phyloP scores from a whole-genome alignment of 2,888 invertebrate genomes.

The Formica aserva region DNA sequence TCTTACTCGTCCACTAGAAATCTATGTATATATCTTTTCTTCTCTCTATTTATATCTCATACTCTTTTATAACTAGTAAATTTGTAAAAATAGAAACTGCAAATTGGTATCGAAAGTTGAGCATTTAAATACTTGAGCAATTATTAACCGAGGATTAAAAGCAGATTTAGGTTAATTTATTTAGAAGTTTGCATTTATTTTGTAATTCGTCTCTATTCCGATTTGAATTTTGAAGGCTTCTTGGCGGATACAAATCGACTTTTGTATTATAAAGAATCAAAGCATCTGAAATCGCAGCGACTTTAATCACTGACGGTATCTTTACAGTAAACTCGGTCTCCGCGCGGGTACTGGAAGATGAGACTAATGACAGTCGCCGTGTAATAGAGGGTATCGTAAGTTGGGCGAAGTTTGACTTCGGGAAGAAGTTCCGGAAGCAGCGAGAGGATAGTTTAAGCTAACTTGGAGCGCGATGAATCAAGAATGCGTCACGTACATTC shows the following conservation, averaged over 20 bases:
- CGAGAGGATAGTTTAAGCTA: constrained; percentile 56
- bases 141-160: not conserved
- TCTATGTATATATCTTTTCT: not conserved
- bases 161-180: not conserved
- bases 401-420: constrained; percentile 61
- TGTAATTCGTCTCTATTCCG: not conserved
- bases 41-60: not conserved
- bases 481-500: constrained; percentile 66
- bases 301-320: constrained; percentile 38
- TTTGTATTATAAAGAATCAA: constrained; percentile 5
- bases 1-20: not conserved
- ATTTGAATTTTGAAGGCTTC: not conserved
- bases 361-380: constrained; percentile 70
- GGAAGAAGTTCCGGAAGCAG: constrained; percentile 64
- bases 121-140: not conserved
- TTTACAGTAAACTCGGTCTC: constrained; percentile 51
- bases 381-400: constrained; percentile 65
- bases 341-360: constrained; percentile 56
- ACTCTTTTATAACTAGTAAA: not conserved
- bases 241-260: not conserved
- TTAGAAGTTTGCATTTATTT: not conserved
- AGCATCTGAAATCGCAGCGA: constrained; percentile 27
- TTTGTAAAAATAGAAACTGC: not conserved
- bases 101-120: not conserved
- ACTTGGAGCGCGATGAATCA: constrained; percentile 67